These are phyloP conservation scores for Argyra leucocephala DNA, from an alignment of 2,888 invertebrate genomes.

Conservation along the genomic window DNA sequence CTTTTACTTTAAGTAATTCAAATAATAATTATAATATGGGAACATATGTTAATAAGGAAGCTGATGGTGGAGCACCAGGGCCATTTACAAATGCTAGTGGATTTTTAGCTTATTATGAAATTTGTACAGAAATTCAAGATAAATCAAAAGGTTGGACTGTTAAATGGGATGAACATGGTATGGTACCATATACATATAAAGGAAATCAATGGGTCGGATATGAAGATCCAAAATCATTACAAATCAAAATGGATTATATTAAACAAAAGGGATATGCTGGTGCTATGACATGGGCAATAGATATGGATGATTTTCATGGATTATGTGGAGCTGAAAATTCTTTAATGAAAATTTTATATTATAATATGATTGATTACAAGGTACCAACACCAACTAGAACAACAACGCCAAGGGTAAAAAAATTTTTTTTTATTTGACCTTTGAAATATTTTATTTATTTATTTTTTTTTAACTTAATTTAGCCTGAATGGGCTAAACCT, in stretches of 20 bases:
- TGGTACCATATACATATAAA: constrained; percentile 76
- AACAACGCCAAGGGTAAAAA: constrained; percentile 59
- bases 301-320: constrained; percentile 81
- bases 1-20: constrained; percentile 69
- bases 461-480: constrained; percentile 25
- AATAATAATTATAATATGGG: constrained; percentile 76
- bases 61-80: constrained; percentile 76
- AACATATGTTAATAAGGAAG: constrained; percentile 83
- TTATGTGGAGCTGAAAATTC: constrained; percentile 70
- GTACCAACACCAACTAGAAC: constrained; percentile 59
- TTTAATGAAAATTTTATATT: constrained; percentile 60
- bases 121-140: constrained; percentile 65
- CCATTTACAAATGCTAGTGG: constrained; percentile 80
- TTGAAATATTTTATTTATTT: background rate
- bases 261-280: constrained; percentile 73
- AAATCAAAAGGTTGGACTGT: constrained; percentile 65
- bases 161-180: constrained; percentile 73
- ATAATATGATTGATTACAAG: constrained; percentile 59
- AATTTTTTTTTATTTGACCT: background rate
- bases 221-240: constrained; percentile 68
- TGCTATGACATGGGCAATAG: constrained; percentile 85
- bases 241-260: constrained; percentile 84
- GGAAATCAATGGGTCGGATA: constrained; percentile 88
- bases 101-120: constrained; percentile 79
- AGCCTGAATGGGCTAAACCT: constrained; percentile 76